These are phyloP conservation scores for Drosophila mojavensis DNA, from an alignment of 1,140 invertebrate genomes.

Conservation along the genomic window DNA sequence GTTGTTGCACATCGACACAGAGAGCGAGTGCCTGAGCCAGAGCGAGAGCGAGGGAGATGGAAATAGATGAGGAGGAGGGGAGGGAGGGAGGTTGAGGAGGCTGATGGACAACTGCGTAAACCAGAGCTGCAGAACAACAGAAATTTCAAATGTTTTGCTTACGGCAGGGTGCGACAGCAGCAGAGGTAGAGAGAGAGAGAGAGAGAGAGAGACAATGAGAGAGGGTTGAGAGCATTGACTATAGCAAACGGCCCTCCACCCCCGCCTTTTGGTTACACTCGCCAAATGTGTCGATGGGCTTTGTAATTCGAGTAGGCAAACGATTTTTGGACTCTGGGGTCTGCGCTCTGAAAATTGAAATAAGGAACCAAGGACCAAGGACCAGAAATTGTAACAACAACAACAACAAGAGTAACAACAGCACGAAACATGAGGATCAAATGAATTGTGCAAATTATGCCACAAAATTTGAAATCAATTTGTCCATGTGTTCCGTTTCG, in stretches of 20 bases:
- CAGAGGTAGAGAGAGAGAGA: neutral
- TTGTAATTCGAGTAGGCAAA: conserved; percentile 65
- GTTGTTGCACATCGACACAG: conserved; percentile 37
- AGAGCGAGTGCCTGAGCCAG: neutral
- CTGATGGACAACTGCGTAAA: conserved; percentile 59
- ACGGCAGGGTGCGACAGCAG: conserved; percentile 25
- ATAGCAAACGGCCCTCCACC: neutral
- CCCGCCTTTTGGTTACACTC: neutral
- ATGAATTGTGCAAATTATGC: conserved; percentile 74
- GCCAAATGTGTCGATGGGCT: conserved; percentile 61
- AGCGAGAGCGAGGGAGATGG: neutral
- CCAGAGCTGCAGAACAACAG: conserved; percentile 36
- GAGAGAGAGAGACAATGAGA: neutral
- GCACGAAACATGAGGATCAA: conserved; percentile 61
- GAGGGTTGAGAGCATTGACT: neutral
- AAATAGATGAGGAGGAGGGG: no score
- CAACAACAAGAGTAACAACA: conserved; percentile 17
- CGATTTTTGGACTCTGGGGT: conserved; percentile 24
- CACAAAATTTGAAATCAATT: conserved; percentile 77
- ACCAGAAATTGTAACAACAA: conserved; percentile 42
- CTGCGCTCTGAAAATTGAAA: conserved; percentile 25
- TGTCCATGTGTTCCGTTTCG: conserved; percentile 61
- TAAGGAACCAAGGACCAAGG: neutral
- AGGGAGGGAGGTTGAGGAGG: conserved; percentile 7
- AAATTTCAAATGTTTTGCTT: conserved; percentile 49